These are phyloP conservation scores for Ctenopoma kingsleyae DNA, from an alignment of 2,797 vertebrate species.

Conservation along the genomic window DNA sequence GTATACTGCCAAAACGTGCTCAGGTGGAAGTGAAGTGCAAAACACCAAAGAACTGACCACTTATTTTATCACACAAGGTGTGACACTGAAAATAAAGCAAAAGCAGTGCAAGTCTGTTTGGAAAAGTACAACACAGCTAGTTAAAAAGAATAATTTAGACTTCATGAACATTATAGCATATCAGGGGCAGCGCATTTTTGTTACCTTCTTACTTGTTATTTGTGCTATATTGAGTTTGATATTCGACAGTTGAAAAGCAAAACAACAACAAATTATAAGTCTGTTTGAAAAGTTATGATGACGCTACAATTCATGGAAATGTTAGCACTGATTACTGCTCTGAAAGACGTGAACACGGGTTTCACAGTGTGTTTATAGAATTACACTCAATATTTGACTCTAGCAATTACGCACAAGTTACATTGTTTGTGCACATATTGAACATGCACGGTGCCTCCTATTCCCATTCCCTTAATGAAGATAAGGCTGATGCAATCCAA, in stretches of 20 bases:
- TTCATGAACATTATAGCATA: not conserved
- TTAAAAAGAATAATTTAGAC: not conserved
- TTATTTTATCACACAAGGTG: constrained; percentile 2
- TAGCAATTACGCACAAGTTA: constrained; percentile 31
- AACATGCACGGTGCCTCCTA: constrained; percentile 44
- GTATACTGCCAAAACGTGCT: constrained; percentile 26
- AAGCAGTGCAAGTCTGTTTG: not conserved
- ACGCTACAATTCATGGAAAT: not conserved
- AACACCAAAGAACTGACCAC: constrained; percentile 11
- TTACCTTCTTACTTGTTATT: not conserved
- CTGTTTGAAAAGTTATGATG: not conserved
- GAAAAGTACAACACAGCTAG: not conserved
- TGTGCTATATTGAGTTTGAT: not conserved
- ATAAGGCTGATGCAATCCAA: constrained; percentile 84
- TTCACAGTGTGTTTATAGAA: constrained; percentile 14
- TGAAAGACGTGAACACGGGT: not conserved
- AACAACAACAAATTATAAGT: not conserved
- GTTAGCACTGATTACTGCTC: not conserved
- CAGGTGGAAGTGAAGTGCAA: constrained; percentile 15
- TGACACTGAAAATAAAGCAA: not conserved
- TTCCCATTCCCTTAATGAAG: constrained; percentile 52
- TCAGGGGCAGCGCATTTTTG: not conserved
- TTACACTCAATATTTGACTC: constrained; percentile 21
- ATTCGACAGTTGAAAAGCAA: not conserved
- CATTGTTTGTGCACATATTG: constrained; percentile 61